Conservation (phyloP, 2,797 vertebrate species). For the Dromococcyx pavoninus region DNA sequence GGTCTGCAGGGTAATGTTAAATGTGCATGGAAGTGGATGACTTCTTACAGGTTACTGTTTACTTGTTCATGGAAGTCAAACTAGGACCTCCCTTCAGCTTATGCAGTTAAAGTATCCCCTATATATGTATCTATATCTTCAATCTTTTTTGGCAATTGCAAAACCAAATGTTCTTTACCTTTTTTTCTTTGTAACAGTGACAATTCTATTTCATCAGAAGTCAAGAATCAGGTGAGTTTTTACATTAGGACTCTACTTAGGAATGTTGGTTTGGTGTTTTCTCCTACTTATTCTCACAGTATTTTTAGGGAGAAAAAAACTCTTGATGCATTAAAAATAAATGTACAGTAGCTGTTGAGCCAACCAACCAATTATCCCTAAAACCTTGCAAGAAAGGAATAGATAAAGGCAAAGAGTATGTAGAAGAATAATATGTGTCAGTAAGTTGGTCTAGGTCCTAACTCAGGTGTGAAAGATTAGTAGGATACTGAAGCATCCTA, state of each 20-base stretch:
- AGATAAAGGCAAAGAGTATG: not conserved
- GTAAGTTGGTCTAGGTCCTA: not conserved
- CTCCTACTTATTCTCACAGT: not conserved
- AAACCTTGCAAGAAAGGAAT: not conserved
- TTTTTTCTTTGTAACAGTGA: not conserved
- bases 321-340: not conserved
- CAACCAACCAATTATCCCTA: not conserved
- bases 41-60: not conserved
- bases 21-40: not conserved
- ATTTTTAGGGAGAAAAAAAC: rapidly evolving
- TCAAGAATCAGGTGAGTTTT: not conserved
- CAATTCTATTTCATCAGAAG: not conserved
- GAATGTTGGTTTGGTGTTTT: not conserved
- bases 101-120: not conserved
- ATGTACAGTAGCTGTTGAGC: not conserved
- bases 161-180: not conserved
- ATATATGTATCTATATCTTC: not conserved
- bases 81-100: not conserved
- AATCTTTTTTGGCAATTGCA: not conserved
- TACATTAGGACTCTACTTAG: not conserved
- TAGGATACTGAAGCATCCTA: not conserved
- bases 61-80: not conserved
- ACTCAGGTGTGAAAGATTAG: not conserved
- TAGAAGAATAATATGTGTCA: not conserved
- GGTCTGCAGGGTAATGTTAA: not conserved